Evolutionary conservation across 2,113 vertebrate species (phyloP).

Genomic region (Acanthisitta chloris): DNA sequence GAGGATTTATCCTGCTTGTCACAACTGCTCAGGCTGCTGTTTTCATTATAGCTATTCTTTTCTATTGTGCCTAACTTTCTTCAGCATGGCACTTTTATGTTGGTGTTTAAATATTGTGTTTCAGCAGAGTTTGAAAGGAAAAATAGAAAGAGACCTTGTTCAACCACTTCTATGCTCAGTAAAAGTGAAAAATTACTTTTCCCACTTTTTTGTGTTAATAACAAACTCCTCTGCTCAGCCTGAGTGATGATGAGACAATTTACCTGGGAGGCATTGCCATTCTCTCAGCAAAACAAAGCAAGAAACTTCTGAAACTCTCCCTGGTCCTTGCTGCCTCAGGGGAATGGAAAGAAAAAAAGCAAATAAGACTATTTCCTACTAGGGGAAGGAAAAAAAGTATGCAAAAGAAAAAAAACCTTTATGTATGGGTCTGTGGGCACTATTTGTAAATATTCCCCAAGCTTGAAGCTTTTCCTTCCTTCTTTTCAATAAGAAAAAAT

Average conservation of each 20-base stretch:
- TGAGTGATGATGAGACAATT: slow-evolving; percentile 15
- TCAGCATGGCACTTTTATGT: not conserved
- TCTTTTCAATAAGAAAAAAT: not conserved
- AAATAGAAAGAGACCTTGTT: not conserved
- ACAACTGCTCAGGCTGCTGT: not conserved
- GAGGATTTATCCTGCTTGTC: slow-evolving; percentile 15
- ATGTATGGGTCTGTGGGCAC: not conserved
- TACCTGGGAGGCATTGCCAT: slow-evolving; percentile 6
- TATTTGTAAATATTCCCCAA: not conserved
- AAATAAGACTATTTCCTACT: not conserved
- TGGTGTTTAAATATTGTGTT: not conserved
- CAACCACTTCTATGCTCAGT: not conserved
- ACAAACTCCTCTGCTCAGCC: not conserved
- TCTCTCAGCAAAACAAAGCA: slow-evolving; percentile 17
- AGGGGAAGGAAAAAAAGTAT: not conserved
- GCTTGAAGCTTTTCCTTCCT: not conserved
- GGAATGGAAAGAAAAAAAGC: not conserved
- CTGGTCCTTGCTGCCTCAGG: not conserved
- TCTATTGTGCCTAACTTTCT: not conserved
- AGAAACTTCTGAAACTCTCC: not conserved
- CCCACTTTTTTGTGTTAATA: not conserved
- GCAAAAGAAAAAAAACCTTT: not conserved
- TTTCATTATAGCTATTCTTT: not conserved
- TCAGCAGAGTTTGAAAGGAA: not conserved
- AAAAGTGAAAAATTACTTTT: slow-evolving; percentile 31